phyloP scores from a whole-genome alignment of 2,113 vertebrate genomes.

The Crotalus viridis region DNA sequence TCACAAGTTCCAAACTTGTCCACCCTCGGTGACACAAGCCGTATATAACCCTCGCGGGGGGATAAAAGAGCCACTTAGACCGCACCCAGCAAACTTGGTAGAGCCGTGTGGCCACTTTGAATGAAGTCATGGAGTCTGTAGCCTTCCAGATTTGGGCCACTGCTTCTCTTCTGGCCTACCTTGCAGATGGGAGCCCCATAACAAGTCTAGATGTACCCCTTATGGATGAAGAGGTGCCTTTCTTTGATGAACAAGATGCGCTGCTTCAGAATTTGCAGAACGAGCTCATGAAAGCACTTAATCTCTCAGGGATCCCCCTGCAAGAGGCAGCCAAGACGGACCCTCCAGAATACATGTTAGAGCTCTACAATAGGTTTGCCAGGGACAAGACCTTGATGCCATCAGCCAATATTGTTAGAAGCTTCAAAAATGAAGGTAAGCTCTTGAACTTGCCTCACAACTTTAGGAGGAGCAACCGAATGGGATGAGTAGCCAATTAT shows the following conservation, averaged over 20 bases:
- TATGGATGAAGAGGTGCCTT: slow-evolving; percentile 80
- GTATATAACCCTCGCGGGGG: slow-evolving; percentile 51
- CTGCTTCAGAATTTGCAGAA: slow-evolving; percentile 87
- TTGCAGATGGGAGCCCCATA: slow-evolving; percentile 80
- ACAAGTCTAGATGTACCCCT: slow-evolving; percentile 78
- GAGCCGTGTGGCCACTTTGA: slow-evolving; percentile 48
- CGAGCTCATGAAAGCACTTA: slow-evolving; percentile 88
- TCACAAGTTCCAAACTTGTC: slow-evolving; percentile 79
- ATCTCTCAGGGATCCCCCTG: slow-evolving; percentile 82
- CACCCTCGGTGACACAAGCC: slow-evolving; percentile 74
- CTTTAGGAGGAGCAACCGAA: not conserved
- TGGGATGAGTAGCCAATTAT: accelerated
- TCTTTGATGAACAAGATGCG: slow-evolving; percentile 84
- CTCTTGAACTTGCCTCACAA: not conserved
- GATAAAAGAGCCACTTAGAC: slow-evolving; percentile 72
- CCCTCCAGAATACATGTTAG: slow-evolving; percentile 96
- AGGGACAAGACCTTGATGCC: slow-evolving; percentile 89
- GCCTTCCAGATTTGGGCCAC: slow-evolving; percentile 57
- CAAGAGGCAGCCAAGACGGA: slow-evolving; percentile 78
- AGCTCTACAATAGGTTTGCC: slow-evolving; percentile 95
- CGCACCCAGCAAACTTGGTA: slow-evolving; percentile 52
- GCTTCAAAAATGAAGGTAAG: slow-evolving; percentile 97
- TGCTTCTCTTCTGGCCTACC: slow-evolving; percentile 65
- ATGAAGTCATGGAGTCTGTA: slow-evolving; percentile 66
- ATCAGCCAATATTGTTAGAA: slow-evolving; percentile 91